Conservation (phyloP, 92 coral and sea anemone species). For the Desmophyllum pertusum region DNA sequence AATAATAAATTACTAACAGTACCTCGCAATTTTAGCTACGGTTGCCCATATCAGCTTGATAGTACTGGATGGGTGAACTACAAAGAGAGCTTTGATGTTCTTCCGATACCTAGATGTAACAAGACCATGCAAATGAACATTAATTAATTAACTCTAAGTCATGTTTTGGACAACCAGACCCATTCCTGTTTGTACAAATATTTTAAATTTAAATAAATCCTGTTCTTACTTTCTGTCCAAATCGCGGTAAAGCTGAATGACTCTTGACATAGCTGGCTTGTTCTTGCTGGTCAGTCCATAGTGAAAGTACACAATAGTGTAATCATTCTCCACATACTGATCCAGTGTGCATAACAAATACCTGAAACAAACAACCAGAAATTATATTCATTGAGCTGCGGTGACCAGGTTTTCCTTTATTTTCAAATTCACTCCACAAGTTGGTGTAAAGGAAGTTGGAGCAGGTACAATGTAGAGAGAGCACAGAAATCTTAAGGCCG, state of each 20-base stretch:
- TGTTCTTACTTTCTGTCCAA: slow-evolving; percentile 94
- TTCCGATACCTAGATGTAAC: slow-evolving; percentile 77
- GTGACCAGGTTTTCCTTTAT: neutral
- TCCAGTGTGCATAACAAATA: slow-evolving; percentile 88
- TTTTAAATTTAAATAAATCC: neutral
- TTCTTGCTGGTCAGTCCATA: slow-evolving; percentile 95
- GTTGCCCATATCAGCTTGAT: slow-evolving; percentile 86
- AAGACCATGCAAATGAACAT: neutral
- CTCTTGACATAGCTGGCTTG: slow-evolving; percentile 85
- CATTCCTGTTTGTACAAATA: neutral
- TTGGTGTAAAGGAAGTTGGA: no score
- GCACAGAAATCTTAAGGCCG: no score
- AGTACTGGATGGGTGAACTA: slow-evolving; percentile 93
- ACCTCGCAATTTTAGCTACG: slow-evolving; percentile 86
- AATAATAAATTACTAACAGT: neutral
- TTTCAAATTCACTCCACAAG: no score
- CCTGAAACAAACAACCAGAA: slow-evolving; percentile 32
- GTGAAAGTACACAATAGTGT: slow-evolving; percentile 95
- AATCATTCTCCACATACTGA: slow-evolving; percentile 98
- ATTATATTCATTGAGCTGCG: neutral
- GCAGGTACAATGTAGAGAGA: no score
- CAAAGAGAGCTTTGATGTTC: slow-evolving; percentile 89
- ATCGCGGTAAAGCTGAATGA: slow-evolving; percentile 87
- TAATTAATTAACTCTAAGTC: no score
- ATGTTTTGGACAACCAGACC: neutral